Evolutionary conservation across 2,888 invertebrate genomes (phyloP).

Genomic region (Chironomus riparius): DNA sequence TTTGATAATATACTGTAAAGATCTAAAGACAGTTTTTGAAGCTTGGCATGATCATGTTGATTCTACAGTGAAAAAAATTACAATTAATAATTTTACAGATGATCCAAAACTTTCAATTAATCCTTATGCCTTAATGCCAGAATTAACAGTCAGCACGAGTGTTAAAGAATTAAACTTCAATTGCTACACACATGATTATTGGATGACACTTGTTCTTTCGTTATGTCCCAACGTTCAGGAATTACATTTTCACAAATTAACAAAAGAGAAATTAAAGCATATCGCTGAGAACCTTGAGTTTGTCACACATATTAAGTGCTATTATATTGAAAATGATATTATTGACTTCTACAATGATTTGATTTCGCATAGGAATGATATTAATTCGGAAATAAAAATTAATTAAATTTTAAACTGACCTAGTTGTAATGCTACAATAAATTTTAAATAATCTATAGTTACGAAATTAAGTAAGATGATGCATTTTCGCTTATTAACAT

Average conservation of each 20-base stretch:
- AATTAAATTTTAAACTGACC: not conserved
- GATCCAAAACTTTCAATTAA: slow-evolving; percentile 10
- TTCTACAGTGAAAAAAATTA: not conserved
- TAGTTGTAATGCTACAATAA: not conserved
- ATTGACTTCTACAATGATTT: slow-evolving; percentile 8
- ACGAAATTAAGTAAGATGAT: not conserved
- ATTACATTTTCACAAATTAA: slow-evolving; percentile 7
- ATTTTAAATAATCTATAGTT: not conserved
- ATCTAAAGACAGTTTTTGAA: slow-evolving; percentile 10
- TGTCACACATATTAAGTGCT: slow-evolving; percentile 9
- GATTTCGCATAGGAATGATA: not conserved
- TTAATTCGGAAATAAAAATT: slow-evolving; percentile 9
- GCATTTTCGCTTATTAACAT: not conserved
- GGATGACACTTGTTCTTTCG: slow-evolving; percentile 7
- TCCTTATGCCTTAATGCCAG: not conserved
- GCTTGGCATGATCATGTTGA: not conserved
- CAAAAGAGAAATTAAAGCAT: slow-evolving; percentile 18
- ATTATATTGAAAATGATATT: slow-evolving; percentile 1
- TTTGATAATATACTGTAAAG: slow-evolving; percentile 14
- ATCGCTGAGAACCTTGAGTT: slow-evolving; percentile 4
- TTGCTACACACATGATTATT: slow-evolving; percentile 11
- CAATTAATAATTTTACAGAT: slow-evolving; percentile 18
- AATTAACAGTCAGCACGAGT: not conserved
- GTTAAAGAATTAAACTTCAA: slow-evolving; percentile 12
- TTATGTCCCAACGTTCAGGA: slow-evolving; percentile 3